phyloP scores from a whole-genome alignment of 2,888 invertebrate species.

The Isoperla grammatica region DNA sequence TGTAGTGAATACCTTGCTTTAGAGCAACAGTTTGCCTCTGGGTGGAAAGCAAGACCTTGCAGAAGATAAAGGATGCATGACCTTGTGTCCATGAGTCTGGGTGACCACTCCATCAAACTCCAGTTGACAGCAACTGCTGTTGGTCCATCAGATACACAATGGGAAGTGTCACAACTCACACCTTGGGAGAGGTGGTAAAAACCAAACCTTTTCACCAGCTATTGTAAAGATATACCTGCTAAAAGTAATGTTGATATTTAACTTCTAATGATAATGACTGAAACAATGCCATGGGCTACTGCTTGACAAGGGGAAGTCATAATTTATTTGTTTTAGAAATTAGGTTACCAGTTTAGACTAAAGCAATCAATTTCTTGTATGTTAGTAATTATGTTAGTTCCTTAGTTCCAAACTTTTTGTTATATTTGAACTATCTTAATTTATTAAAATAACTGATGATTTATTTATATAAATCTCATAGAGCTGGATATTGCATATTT shows the following conservation, averaged over 20 bases:
- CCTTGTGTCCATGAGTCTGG: slow-evolving; percentile 22
- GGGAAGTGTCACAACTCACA: background rate
- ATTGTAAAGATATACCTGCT: background rate
- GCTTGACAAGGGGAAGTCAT: no score
- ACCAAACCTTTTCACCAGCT: background rate
- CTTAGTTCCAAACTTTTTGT: no score
- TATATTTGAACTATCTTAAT: no score
- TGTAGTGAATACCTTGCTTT: background rate
- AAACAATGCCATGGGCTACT: background rate
- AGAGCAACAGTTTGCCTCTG: background rate
- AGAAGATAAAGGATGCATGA: slow-evolving; percentile 1
- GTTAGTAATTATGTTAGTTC: no score
- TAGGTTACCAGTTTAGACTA: no score
- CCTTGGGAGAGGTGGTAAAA: background rate
- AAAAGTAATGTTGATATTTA: background rate
- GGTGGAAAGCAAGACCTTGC: slow-evolving; percentile 1
- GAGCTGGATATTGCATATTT: no score
- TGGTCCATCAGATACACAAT: background rate
- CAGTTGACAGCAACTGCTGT: slow-evolving; percentile 17
- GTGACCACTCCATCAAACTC: slow-evolving; percentile 26
- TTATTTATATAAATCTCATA: no score
- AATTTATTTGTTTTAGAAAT: no score
- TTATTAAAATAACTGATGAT: no score
- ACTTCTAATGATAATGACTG: background rate
- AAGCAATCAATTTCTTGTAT: no score